A percentile compares a stretch with the other conserved stretches of the same genome.
Evolutionary conservation across 2,888 invertebrate species (phyloP).

Genomic region (Euproctis similis): DNA sequence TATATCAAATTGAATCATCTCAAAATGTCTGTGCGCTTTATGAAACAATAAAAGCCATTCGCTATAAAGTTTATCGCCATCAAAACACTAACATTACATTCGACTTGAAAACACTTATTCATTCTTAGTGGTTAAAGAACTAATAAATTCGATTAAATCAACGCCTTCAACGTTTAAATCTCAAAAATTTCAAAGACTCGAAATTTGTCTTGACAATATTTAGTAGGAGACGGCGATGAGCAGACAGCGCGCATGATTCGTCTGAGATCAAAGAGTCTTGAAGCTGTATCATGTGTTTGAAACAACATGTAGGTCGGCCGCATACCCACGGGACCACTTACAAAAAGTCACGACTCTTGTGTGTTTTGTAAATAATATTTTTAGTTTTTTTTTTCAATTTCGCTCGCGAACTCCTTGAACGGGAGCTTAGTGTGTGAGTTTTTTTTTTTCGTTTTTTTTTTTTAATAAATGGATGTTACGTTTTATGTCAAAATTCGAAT

Average conservation of each 20-base stretch:
- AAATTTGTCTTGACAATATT: slow-evolving; percentile 71
- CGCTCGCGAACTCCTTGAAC: slow-evolving; percentile 12
- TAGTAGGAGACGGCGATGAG: slow-evolving; percentile 43
- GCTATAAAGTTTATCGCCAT: slow-evolving; percentile 23
- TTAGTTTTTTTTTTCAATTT: slow-evolving; percentile 27
- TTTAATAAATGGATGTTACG: not conserved
- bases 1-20: no score
- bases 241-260: slow-evolving; percentile 33
- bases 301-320: slow-evolving; percentile 55
- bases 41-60: slow-evolving; percentile 10
- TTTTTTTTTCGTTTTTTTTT: slow-evolving; percentile 11
- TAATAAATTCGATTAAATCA: slow-evolving; percentile 61
- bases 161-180: slow-evolving; percentile 38
- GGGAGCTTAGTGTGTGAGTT: slow-evolving; percentile 21
- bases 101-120: slow-evolving; percentile 27
- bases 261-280: slow-evolving; percentile 43
- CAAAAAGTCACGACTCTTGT: slow-evolving; percentile 53
- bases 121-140: slow-evolving; percentile 36
- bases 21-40: no score
- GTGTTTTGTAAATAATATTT: slow-evolving; percentile 66
- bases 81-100: slow-evolving; percentile 34
- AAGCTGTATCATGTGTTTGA: slow-evolving; percentile 40
- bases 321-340: slow-evolving; percentile 50
- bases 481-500: not conserved
- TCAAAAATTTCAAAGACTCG: slow-evolving; percentile 60